Percentiles rank a stretch among this genome's conserved stretches.
phyloP scores from a whole-genome alignment of 2,888 invertebrate species.

The Trachelus stipa region DNA sequence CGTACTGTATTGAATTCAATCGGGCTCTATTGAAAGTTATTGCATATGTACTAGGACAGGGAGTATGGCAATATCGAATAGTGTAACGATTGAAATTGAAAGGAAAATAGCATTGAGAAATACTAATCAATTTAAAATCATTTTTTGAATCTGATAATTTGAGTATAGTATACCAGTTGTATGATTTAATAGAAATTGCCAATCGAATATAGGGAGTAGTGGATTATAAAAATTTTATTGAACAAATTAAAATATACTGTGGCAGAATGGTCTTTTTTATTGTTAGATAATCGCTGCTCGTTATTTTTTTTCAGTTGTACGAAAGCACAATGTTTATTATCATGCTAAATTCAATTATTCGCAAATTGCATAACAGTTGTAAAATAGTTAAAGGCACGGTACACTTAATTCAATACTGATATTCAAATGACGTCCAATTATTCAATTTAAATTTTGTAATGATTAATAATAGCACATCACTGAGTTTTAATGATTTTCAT shows the following conservation, averaged over 20 bases:
- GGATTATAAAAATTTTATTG: background rate
- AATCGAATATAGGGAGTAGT: background rate
- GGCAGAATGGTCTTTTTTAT: background rate
- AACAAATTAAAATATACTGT: background rate
- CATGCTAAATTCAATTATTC: background rate
- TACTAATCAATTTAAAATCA: fast-evolving
- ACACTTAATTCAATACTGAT: background rate
- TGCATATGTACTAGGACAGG: background rate
- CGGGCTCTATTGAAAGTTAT: background rate
- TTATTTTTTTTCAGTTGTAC: background rate
- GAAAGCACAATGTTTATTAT: background rate
- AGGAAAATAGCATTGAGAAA: background rate
- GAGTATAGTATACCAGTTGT: background rate
- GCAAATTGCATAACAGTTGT: background rate
- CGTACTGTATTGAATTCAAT: background rate
- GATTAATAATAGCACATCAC: background rate
- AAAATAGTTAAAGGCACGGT: background rate
- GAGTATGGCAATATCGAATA: background rate
- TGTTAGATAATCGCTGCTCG: background rate
- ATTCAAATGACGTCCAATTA: background rate
- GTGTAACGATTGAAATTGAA: background rate
- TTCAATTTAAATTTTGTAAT: background rate
- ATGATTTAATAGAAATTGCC: background rate
- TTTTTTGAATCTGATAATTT: background rate
- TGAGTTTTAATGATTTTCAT: background rate